A percentile compares a stretch with the other conserved stretches of the same genome.
Conservation (phyloP, 2,113 vertebrate species). For the Benitochromis conjunctus region DNA sequence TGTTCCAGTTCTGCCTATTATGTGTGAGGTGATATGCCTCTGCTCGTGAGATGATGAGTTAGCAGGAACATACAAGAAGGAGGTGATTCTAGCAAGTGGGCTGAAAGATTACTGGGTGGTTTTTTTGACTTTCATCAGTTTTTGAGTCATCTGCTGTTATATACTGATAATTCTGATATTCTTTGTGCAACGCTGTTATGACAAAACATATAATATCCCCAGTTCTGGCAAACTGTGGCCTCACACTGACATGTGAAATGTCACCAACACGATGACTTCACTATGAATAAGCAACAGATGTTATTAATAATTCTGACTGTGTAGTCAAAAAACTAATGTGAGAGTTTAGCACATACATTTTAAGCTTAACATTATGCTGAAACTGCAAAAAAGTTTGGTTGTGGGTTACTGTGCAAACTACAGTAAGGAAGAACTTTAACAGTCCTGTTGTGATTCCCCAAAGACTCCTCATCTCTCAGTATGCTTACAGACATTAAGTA, state of each 20-base stretch:
- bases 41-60: slow-evolving; percentile 37
- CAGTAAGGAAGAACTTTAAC: neutral
- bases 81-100: slow-evolving; percentile 54
- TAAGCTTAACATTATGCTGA: neutral
- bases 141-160: slow-evolving; percentile 12
- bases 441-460: neutral
- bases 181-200: neutral
- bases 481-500: neutral
- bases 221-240: neutral
- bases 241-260: neutral
- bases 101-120: slow-evolving; percentile 18
- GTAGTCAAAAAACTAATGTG: neutral
- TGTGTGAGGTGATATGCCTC: slow-evolving; percentile 25
- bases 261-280: neutral
- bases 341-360: neutral
- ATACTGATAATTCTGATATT: neutral
- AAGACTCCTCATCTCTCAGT: neutral
- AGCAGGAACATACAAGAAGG: slow-evolving; percentile 51
- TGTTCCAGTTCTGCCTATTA: slow-evolving; percentile 22
- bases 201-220: neutral
- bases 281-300: neutral
- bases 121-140: slow-evolving; percentile 14
- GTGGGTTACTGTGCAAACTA: neutral
- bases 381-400: neutral
- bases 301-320: neutral